Evolutionary conservation across 2,113 vertebrate genomes (phyloP).

Genomic region (Mionectes macconnelli): DNA sequence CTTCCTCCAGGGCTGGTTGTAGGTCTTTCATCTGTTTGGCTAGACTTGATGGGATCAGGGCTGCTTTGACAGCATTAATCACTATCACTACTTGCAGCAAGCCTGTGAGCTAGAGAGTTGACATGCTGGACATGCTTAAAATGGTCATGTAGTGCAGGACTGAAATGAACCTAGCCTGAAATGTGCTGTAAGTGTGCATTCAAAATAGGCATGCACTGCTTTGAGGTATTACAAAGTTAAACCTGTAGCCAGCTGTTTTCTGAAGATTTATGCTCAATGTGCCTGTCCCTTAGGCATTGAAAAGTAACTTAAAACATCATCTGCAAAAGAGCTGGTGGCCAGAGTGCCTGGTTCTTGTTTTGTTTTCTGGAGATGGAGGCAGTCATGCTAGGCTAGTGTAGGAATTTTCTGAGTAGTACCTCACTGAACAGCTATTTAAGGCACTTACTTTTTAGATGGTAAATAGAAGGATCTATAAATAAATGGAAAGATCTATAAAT

Average conservation of each 20-base stretch:
- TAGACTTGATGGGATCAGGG: not conserved
- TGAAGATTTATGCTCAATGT: slow-evolving; percentile 37
- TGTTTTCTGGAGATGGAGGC: not conserved
- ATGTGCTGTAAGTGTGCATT: slow-evolving; percentile 24
- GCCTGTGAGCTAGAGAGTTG: not conserved
- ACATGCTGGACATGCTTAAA: slow-evolving; percentile 39
- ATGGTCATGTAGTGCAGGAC: not conserved
- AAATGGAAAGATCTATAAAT: not conserved
- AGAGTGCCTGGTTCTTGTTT: not conserved
- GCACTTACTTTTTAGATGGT: not conserved
- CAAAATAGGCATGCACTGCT: slow-evolving; percentile 17
- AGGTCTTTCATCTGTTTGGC: slow-evolving; percentile 21
- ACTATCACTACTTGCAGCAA: slow-evolving; percentile 28
- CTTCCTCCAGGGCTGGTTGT: slow-evolving; percentile 22
- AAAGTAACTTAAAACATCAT: slow-evolving; percentile 19
- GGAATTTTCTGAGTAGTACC: not conserved
- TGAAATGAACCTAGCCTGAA: not conserved
- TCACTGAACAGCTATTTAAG: not conserved
- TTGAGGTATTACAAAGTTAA: slow-evolving; percentile 45
- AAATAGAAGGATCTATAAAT: not conserved
- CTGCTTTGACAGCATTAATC: slow-evolving; percentile 38
- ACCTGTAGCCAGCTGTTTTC: slow-evolving; percentile 18
- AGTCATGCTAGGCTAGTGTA: not conserved
- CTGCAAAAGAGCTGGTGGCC: not conserved
- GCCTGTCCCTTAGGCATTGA: not conserved